A percentile compares a stretch with the other conserved stretches of the same genome.
These are phyloP conservation scores for Diarsia dahlii DNA, from an alignment of 2,888 invertebrate species.

Conservation along the genomic window DNA sequence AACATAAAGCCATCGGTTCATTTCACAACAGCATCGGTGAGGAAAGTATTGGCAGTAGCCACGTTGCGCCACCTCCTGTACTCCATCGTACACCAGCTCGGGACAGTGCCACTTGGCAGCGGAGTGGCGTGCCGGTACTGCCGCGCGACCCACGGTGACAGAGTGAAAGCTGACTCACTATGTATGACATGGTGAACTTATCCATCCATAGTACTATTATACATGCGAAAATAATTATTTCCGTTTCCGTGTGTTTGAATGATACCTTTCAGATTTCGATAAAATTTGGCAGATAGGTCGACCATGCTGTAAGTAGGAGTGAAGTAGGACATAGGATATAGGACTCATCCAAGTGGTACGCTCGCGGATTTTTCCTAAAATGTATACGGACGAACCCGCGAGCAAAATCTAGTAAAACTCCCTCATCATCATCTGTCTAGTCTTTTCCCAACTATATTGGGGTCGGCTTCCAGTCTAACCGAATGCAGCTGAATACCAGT, in stretches of 20 bases:
- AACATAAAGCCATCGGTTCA: conserved; percentile 11
- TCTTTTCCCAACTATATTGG: no score
- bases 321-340: background rate
- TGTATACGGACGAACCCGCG: background rate
- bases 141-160: background rate
- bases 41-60: conserved; percentile 22
- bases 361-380: background rate
- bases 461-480: no score
- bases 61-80: conserved; percentile 4
- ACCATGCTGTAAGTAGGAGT: background rate
- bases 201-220: background rate
- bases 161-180: conserved; percentile 3
- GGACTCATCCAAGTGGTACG: background rate
- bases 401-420: background rate
- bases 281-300: background rate
- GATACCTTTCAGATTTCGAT: background rate
- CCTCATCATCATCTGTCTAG: background rate
- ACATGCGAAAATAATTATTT: background rate
- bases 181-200: background rate
- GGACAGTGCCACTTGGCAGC: conserved; percentile 40
- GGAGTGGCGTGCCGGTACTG: conserved; percentile 2
- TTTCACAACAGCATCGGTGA: conserved; percentile 31
- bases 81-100: background rate
- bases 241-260: background rate
- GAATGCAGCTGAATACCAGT: no score